phyloP scores from a whole-genome alignment of 2,888 invertebrate species.

The Campoletis raptor region DNA sequence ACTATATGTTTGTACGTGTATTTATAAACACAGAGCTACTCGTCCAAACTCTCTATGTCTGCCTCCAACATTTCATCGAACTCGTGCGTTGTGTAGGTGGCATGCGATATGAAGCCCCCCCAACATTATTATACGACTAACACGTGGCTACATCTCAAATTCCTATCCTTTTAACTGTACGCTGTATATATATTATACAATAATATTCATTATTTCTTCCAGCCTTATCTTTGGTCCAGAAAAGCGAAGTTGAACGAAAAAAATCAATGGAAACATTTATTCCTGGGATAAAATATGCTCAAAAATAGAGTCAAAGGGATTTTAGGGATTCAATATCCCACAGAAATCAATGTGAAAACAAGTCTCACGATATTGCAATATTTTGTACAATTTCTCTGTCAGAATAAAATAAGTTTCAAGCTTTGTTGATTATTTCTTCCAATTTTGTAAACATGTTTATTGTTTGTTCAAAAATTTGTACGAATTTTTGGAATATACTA shows the following conservation, averaged over 20 bases:
- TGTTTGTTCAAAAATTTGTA: too few species aligned
- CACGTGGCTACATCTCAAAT: conserved; percentile 29
- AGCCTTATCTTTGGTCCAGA: neutral
- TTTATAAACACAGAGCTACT: conserved; percentile 13
- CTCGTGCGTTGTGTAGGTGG: conserved; percentile 41
- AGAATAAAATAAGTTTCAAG: too few species aligned
- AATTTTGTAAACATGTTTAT: too few species aligned
- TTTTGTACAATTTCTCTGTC: too few species aligned
- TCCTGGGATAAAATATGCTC: too few species aligned
- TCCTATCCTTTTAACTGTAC: conserved; percentile 30
- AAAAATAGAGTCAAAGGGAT: neutral
- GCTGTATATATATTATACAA: neutral
- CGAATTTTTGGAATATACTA: too few species aligned
- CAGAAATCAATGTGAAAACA: neutral
- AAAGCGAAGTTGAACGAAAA: too few species aligned
- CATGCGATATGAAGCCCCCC: conserved; percentile 53
- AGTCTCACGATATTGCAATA: neutral
- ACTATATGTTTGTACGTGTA: conserved; percentile 10
- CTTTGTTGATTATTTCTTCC: too few species aligned
- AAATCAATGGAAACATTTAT: neutral
- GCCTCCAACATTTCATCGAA: conserved; percentile 49
- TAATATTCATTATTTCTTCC: neutral
- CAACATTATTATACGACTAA: conserved; percentile 24
- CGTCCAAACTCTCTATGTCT: conserved; percentile 34
- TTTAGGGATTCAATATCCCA: neutral